phyloP scores from a whole-genome alignment of 2,888 invertebrate genomes.

The Nomada ruficornis region DNA sequence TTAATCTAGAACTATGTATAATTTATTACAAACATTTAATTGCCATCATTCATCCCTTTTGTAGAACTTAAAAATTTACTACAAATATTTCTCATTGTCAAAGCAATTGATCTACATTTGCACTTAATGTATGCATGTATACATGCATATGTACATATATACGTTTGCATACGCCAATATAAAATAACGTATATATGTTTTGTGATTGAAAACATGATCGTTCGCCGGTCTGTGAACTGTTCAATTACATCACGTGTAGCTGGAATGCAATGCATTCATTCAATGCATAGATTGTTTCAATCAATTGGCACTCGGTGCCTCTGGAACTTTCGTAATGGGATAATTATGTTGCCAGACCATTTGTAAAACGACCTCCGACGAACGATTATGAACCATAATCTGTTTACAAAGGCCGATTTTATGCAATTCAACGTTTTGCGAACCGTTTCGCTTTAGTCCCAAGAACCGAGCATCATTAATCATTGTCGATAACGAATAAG shows the following conservation, averaged over 20 bases:
- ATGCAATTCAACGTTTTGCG: conserved; percentile 32
- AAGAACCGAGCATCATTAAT: conserved; percentile 18
- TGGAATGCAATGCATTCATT: conserved; percentile 22
- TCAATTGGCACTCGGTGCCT: conserved; percentile 66
- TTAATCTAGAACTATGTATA: no score
- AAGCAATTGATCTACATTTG: no score
- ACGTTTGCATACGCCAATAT: background rate
- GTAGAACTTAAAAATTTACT: background rate
- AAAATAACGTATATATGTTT: conserved; percentile 16
- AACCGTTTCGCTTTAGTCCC: conserved; percentile 33
- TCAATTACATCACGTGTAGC: conserved; percentile 66
- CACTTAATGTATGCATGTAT: background rate
- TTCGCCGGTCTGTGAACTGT: conserved; percentile 50
- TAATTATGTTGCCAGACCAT: conserved; percentile 62
- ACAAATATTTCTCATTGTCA: background rate
- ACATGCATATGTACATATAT: background rate
- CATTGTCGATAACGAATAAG: background rate
- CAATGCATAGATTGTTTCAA: conserved; percentile 68
- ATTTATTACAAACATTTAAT: no score
- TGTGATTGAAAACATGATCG: conserved; percentile 38
- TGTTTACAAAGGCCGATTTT: conserved; percentile 63
- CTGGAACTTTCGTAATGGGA: conserved; percentile 71
- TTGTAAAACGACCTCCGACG: conserved; percentile 46
- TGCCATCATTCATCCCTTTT: background rate
- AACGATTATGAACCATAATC: conserved; percentile 61